Percentiles rank a stretch among this genome's conserved stretches.
Evolutionary conservation across 2,797 vertebrate genomes (phyloP).

Genomic region (Poeciliopsis presidionis): DNA sequence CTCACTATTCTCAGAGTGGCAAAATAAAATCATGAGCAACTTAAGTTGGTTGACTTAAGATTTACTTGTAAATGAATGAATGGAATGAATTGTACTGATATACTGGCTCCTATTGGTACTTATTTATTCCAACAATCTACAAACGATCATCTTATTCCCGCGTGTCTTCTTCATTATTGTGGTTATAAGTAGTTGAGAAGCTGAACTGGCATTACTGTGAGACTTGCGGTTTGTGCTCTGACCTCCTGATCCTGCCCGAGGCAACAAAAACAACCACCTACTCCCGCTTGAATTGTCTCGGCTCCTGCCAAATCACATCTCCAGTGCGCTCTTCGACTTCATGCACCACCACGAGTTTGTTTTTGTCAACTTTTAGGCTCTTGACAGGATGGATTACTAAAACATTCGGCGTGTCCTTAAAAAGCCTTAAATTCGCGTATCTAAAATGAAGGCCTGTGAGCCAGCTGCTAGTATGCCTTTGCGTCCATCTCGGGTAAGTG

Average conservation of each 20-base stretch:
- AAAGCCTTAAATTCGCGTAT: too few relatives aligned
- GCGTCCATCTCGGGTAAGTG: too few relatives aligned
- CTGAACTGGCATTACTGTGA: neutral
- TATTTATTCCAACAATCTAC: neutral
- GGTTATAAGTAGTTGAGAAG: neutral
- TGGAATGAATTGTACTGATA: neutral
- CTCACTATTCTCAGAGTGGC: neutral
- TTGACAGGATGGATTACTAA: neutral
- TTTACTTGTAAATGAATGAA: neutral
- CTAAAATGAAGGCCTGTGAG: too few relatives aligned
- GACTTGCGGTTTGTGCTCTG: neutral
- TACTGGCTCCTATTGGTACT: neutral
- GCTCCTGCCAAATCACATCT: neutral
- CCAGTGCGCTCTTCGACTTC: neutral
- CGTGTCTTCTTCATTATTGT: neutral
- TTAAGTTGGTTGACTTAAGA: neutral
- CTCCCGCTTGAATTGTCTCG: neutral
- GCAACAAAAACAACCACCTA: neutral
- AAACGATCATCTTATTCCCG: neutral
- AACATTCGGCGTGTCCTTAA: conserved; percentile 8
- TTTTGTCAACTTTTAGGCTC: neutral
- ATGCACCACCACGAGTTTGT: neutral
- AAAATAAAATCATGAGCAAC: neutral
- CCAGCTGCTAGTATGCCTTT: too few relatives aligned
- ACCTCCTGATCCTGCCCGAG: neutral